Evolutionary conservation across 2,888 invertebrate species (phyloP), one percentile per base, ranked within the genome.

Genomic region (Meiosimyza platycephala): DNA sequence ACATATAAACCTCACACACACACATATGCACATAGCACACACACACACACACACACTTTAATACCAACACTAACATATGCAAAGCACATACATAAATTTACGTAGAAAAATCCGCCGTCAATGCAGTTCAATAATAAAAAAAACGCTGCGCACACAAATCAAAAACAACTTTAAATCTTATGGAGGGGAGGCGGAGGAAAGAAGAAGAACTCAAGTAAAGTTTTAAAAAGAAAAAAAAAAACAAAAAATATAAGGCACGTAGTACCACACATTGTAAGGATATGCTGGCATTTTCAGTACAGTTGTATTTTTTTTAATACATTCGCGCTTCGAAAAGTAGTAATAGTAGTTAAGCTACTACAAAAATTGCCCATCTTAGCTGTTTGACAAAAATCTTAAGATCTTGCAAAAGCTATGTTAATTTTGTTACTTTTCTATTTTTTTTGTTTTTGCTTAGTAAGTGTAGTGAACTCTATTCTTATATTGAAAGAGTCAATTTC

Each of bases 61-160:
- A 40, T n/a, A 40, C 60, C 18, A n/a, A n/a, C 22, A 18, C 57
- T 40, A 15, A 33, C 33, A 6, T 15, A 62, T 62, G 40, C 60
- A 40, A 40, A 40, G 40, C 1, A 9, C 9, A 16, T 7, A 16
- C n/a, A 33, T 40, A 62, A 33, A 62, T 33, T 11, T 33, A 40
- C 1, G 40, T 7, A 40, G 9, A 47, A 62, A 28, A 40, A 40
- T 40, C n/a, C 40, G n/a, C 28, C n/a, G 40, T 40, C 60, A 40
- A 40, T 62, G 60, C 60, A 62, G 60, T 40, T 40, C 33, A 62
- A 62, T 40, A 62, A 47, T n/a, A n/a, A 13, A 33, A 60, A 6
- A 60, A 60, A 16, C 2, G 33, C 15, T 40, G 33, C n/a, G 11
- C 60, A 40, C 15, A 28, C 16, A 16, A 40, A 40, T 62, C 60